Conservation (phyloP, 2,888 invertebrate species). For the Drosophila affinis region DNA sequence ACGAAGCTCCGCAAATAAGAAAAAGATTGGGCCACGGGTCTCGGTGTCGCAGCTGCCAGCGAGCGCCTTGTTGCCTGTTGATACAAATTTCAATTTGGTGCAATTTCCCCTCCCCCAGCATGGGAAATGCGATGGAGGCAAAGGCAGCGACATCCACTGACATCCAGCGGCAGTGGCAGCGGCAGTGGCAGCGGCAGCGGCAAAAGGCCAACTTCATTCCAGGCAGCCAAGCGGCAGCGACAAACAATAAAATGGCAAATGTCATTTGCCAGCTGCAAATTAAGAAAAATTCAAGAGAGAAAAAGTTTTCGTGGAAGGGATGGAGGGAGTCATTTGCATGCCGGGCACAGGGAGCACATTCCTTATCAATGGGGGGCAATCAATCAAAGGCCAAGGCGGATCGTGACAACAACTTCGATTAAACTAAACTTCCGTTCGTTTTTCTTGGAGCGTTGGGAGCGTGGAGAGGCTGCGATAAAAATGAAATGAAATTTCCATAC, state of each 20-base stretch:
- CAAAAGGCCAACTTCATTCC: conserved; percentile 38
- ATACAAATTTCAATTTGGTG: conserved; percentile 62
- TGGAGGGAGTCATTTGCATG: conserved; percentile 35
- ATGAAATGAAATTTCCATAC: conserved; percentile 70
- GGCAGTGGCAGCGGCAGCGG: conserved; percentile 1
- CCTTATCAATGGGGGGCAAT: conserved; percentile 55
- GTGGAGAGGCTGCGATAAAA: conserved; percentile 41
- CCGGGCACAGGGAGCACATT: conserved; percentile 4
- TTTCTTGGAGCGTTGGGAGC: conserved; percentile 10
- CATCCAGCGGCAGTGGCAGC: conserved; percentile 2
- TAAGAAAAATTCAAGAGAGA: conserved; percentile 41
- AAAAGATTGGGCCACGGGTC: conserved; percentile 11
- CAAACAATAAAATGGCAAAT: conserved; percentile 61
- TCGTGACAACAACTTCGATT: conserved; percentile 77
- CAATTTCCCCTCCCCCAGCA: conserved; percentile 29
- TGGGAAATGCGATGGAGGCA: conserved; percentile 1
- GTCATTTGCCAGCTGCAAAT: conserved; percentile 66
- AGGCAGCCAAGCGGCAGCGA: conserved; percentile 27
- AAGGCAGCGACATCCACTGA: neutral
- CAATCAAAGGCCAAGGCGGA: conserved; percentile 67
- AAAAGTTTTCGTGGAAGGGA: conserved; percentile 3
- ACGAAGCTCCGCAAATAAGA: neutral
- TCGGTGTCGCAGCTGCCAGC: conserved; percentile 59
- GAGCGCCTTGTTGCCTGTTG: conserved; percentile 41
- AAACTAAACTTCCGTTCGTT: conserved; percentile 70